A percentile compares a stretch with the other conserved stretches of the same genome.
Conservation (phyloP, 2,113 vertebrate species). For the Myrmecobius fasciatus region DNA sequence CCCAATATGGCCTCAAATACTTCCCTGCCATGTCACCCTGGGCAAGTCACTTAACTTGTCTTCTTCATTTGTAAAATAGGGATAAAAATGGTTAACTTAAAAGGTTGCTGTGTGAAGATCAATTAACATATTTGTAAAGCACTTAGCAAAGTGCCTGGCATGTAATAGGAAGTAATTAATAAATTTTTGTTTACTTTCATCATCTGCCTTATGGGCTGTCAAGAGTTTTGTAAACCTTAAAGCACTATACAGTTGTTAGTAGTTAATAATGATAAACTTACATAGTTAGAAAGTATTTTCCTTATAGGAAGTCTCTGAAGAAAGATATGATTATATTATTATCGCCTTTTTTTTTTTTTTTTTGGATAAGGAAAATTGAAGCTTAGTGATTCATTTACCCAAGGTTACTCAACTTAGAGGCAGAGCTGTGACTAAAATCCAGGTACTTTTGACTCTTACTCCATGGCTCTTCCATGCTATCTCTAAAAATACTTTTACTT, state of each 20-base stretch:
- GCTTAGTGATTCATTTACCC: background rate
- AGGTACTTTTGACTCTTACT: background rate
- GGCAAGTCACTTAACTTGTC: background rate
- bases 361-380: background rate
- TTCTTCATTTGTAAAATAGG: background rate
- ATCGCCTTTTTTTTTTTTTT: background rate
- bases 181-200: background rate
- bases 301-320: background rate
- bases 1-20: background rate
- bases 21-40: background rate
- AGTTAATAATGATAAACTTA: background rate
- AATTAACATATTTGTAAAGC: background rate
- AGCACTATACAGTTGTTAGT: background rate
- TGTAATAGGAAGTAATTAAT: background rate
- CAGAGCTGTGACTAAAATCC: background rate
- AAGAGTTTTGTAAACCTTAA: background rate
- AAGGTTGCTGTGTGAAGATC: background rate
- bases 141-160: background rate
- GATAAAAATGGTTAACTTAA: background rate
- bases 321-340: background rate
- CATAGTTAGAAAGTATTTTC: background rate
- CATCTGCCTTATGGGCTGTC: background rate
- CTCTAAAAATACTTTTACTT: background rate
- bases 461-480: background rate
- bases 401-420: background rate